Percentiles rank a stretch among this genome's conserved stretches.
Evolutionary conservation across 1,140 invertebrate species (phyloP).

Genomic region (Drosophila oshimai): DNA sequence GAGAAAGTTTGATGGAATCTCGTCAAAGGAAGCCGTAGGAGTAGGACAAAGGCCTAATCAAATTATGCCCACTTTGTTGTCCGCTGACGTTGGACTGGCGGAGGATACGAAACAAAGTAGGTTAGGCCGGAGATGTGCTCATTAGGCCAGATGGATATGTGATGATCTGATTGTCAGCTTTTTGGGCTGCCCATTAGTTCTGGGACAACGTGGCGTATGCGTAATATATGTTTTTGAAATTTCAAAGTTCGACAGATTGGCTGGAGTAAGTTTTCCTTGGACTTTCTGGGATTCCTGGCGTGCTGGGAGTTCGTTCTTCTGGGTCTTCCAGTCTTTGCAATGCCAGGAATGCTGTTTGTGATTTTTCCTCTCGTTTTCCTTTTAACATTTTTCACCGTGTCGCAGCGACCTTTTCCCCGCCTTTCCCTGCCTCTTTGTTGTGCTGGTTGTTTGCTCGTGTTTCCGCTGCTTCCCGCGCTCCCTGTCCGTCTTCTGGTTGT

Average conservation of each 20-base stretch:
- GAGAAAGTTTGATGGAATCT: conserved; percentile 46
- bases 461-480: conserved; percentile 11
- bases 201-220: conserved; percentile 16
- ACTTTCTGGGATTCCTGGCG: conserved; percentile 11
- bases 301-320: conserved; percentile 1
- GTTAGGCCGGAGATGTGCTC: conserved; percentile 31
- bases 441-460: conserved; percentile 33
- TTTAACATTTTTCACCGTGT: conserved; percentile 46
- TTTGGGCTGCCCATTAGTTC: conserved; percentile 16
- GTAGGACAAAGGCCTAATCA: conserved; percentile 33
- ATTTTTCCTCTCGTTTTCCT: conserved; percentile 45
- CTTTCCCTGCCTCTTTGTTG: neutral
- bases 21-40: conserved; percentile 21
- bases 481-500: neutral
- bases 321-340: conserved; percentile 27
- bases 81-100: neutral
- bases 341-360: conserved; percentile 73
- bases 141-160: conserved; percentile 29
- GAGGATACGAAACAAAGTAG: conserved; percentile 4
- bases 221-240: conserved; percentile 7
- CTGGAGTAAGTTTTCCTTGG: neutral
- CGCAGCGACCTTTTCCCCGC: conserved; percentile 12
- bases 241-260: conserved; percentile 18
- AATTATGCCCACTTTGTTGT: conserved; percentile 50
- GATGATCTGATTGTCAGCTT: conserved; percentile 45